Evolutionary conservation across 2,113 vertebrate genomes (phyloP).

Genomic region (Sapajus apella): DNA sequence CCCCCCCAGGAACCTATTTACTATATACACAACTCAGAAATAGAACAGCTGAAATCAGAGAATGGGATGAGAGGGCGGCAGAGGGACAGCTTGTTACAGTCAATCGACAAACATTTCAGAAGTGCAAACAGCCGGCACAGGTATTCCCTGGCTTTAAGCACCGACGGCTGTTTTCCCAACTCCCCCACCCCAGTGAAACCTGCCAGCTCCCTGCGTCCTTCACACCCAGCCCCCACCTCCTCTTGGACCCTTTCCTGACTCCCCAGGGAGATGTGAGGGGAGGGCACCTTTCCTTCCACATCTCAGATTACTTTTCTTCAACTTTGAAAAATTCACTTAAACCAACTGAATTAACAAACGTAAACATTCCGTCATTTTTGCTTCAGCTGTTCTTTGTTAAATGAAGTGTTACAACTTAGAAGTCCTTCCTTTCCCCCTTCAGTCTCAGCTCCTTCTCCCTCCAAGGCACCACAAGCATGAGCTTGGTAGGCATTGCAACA

Average conservation of each 20-base stretch:
- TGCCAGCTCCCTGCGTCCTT: not conserved
- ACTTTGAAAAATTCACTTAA: conserved; percentile 3
- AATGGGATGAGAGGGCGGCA: not conserved
- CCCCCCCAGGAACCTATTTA: not conserved
- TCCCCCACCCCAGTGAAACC: too few relatives aligned
- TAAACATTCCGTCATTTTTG: not conserved
- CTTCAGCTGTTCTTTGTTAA: not conserved
- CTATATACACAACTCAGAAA: not conserved
- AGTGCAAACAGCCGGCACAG: not conserved
- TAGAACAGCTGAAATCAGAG: not conserved
- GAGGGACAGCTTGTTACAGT: not conserved
- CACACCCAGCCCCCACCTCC: not conserved
- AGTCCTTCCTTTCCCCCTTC: not conserved
- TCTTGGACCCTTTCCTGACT: not conserved
- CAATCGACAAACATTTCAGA: not conserved
- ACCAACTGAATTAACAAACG: not conserved
- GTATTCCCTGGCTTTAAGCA: not conserved
- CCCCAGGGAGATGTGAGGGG: not conserved
- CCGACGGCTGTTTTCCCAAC: not conserved
- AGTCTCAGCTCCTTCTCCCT: not conserved
- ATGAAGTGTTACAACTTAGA: not conserved
- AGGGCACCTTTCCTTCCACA: not conserved
- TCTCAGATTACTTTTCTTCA: not conserved
- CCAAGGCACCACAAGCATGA: not conserved
- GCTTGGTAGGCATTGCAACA: not conserved